Percentiles rank a stretch among this genome's conserved stretches.
Evolutionary conservation across 2,888 invertebrate genomes (phyloP).

Genomic region (Apeira syringaria): DNA sequence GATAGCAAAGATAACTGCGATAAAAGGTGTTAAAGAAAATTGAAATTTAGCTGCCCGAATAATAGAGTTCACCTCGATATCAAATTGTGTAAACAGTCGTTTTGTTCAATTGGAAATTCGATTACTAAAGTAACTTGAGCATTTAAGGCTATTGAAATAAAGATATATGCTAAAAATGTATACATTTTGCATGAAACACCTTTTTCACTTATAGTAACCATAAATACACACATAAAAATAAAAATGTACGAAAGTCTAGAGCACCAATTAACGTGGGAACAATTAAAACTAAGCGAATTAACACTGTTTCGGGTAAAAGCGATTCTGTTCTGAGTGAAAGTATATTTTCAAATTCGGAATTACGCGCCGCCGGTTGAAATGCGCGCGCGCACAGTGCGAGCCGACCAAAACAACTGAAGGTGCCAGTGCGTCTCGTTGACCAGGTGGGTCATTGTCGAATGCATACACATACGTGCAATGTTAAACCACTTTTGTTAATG

Average conservation of each 20-base stretch:
- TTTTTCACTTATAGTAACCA: too few species aligned
- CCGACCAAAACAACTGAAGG: conserved; percentile 76
- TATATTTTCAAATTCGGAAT: conserved; percentile 35
- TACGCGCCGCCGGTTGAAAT: conserved; percentile 27
- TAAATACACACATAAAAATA: conserved; percentile 20
- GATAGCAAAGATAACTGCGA: conserved; percentile 56
- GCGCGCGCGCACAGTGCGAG: conserved; percentile 62
- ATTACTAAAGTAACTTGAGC: conserved; percentile 36
- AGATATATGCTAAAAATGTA: too few species aligned
- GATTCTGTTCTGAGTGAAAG: conserved; percentile 34
- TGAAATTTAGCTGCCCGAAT: conserved; percentile 37
- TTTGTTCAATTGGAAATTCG: conserved; percentile 40
- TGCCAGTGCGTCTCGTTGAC: conserved; percentile 65
- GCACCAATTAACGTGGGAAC: conserved; percentile 31
- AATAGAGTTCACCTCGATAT: conserved; percentile 40
- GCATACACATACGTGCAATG: conserved; percentile 34
- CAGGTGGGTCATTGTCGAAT: conserved; percentile 61
- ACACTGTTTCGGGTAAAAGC: conserved; percentile 32
- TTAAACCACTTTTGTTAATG: conserved; percentile 13
- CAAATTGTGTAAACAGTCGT: conserved; percentile 34
- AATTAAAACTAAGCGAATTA: conserved; percentile 29
- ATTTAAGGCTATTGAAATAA: conserved; percentile 22
- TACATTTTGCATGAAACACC: too few species aligned
- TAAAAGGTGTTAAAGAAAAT: conserved; percentile 48
- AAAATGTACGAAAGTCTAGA: conserved; percentile 26